Percentiles rank a stretch among this genome's conserved stretches.
Conservation (phyloP, 2,113 vertebrate genomes). For the Coracopsis vasa region DNA sequence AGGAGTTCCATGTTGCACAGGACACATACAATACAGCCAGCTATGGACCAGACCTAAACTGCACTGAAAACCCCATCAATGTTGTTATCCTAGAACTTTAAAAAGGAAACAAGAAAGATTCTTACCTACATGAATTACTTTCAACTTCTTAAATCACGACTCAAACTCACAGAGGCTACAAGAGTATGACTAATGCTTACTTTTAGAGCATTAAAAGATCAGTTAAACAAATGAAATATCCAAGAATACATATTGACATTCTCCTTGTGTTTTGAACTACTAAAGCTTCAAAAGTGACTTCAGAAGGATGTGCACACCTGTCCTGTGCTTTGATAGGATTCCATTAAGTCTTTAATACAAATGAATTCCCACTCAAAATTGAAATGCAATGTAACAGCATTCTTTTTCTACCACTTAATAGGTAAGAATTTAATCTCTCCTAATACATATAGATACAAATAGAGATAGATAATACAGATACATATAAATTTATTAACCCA, state of each 20-base stretch:
- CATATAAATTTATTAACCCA: not conserved
- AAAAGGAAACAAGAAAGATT: not conserved
- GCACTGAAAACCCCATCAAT: not conserved
- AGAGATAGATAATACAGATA: too few relatives aligned
- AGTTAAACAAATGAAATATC: not conserved
- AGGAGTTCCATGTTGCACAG: not conserved
- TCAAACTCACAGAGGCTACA: not conserved
- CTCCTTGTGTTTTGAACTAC: not conserved
- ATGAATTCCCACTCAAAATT: not conserved
- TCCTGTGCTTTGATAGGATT: not conserved
- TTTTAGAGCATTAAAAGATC: not conserved
- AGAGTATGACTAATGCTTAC: not conserved
- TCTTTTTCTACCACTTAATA: not conserved
- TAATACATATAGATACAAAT: not conserved
- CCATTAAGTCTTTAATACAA: slow-evolving; percentile 2
- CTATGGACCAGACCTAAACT: not conserved
- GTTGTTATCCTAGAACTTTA: not conserved
- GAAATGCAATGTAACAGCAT: not conserved
- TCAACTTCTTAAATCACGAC: not conserved
- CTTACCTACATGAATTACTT: not conserved
- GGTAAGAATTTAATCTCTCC: not conserved
- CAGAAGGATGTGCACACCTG: not conserved
- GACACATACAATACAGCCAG: not conserved
- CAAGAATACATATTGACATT: slow-evolving; percentile 13
- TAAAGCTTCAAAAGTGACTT: not conserved